Base-by-base conservation (phyloP, 2,888 invertebrate species). In the Anaspis maculata region DNA sequence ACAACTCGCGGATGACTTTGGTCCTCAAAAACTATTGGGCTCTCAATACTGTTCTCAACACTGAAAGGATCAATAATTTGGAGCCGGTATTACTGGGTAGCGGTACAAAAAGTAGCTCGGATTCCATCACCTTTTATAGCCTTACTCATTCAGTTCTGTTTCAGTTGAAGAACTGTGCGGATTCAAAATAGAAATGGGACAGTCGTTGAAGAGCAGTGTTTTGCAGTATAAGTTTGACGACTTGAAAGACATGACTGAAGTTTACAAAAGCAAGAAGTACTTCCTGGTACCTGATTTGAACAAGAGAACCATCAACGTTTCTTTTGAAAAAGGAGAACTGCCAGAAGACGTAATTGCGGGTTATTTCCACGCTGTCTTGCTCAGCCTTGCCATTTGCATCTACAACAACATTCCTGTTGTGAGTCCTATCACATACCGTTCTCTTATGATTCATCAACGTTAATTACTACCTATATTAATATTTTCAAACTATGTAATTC, bases 1-100 rank as follows among this genome's bases (percentile, higher is more conserved):
- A 95, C 59, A 79, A 78, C 51, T 76, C 83, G 14, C 74, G 95
- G 29, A 77, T 86, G 44, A 67, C 82, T 12, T 71, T 84, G 34
- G 67, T 82, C 1, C 67, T 91, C 13, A 72, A 79, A 44, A 69
- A 74, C 30, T 91, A 81, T 60, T 67, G 87, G 34, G 67, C 64
- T 12, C 67, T 70, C 12, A 76, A 78, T 33, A 61, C 69, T 0
- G 68, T 88, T 42, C 39, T 50, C 19, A 67, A 76, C n/a, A 79
- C 86, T 0, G 66, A 71, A 40, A 66, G 71, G 45, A 74, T 82
- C 2, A 92, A 92, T 57, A 66, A 66, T 44, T 64, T 67, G 39
- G 92, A 94, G 65, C 79, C 81, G 12, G 75, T 85, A 3, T 64
- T 83, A 14, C 51, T 77, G 27, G 73, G 76, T 27, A 61, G 63